phyloP scores from a whole-genome alignment of 2,888 invertebrate genomes.

The Cantharis lateralis region DNA sequence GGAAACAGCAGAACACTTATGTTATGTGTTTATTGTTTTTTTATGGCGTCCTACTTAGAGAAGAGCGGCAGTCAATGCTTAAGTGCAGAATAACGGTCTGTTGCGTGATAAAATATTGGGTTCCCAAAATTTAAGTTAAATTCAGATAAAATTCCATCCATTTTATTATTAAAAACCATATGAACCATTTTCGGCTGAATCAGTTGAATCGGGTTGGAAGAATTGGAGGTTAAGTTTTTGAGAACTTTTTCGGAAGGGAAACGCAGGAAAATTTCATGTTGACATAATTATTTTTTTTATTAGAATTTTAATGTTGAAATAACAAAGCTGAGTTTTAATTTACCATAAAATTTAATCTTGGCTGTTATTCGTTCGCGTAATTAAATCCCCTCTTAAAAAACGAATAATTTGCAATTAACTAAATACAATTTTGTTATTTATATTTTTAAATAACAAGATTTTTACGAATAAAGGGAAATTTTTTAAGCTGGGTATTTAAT shows the following conservation, averaged over 20 bases:
- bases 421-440: neutral
- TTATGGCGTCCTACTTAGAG: neutral
- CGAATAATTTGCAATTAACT: neutral
- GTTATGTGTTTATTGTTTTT: neutral
- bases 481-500: neutral
- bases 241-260: no score
- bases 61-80: neutral
- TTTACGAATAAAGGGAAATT: neutral
- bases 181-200: no score
- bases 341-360: neutral
- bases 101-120: neutral
- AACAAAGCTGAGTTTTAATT: neutral
- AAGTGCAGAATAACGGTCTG: neutral
- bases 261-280: no score
- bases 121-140: neutral
- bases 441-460: neutral
- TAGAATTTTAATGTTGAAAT: neutral
- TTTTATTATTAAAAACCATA: no score
- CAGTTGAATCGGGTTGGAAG: no score
- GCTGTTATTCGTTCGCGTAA: neutral
- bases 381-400: neutral
- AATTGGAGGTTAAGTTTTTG: no score
- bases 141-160: no score
- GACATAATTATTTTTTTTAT: neutral
- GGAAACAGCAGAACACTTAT: neutral